These are phyloP conservation scores for Halcyon badia DNA, from an alignment of 2,797 vertebrate genomes.

Conservation along the genomic window DNA sequence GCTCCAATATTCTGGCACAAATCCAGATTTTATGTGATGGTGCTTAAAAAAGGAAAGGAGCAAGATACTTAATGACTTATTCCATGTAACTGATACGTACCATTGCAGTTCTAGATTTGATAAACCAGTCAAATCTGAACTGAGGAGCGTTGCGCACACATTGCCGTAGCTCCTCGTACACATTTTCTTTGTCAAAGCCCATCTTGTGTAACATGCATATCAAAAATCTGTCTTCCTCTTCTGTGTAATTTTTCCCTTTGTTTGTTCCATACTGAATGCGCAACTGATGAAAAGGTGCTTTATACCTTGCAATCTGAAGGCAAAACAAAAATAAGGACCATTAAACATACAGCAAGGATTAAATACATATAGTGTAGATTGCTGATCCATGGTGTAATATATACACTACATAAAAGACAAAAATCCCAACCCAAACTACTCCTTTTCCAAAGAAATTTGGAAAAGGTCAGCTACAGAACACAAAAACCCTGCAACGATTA, in stretches of 20 bases:
- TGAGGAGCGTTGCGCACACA: conserved; percentile 90
- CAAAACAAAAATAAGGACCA: neutral
- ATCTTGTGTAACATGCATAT: conserved; percentile 93
- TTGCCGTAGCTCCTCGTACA: conserved; percentile 90
- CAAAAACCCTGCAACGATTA: conserved; percentile 59
- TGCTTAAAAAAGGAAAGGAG: neutral
- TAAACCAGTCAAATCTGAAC: conserved; percentile 92
- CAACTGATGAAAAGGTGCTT: conserved; percentile 90
- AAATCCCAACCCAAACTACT: neutral
- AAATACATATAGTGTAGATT: neutral
- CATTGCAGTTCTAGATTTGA: conserved; percentile 91
- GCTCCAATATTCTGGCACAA: neutral
- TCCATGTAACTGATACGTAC: conserved; percentile 67
- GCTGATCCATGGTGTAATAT: neutral
- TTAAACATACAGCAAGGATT: neutral
- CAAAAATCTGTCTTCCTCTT: conserved; percentile 90
- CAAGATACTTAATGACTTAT: too few relatives aligned
- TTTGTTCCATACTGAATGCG: conserved; percentile 91
- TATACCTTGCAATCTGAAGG: conserved; percentile 88
- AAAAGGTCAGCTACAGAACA: neutral
- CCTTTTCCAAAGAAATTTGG: neutral
- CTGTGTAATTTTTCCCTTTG: conserved; percentile 92
- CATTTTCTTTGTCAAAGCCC: conserved; percentile 91
- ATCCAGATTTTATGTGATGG: neutral
- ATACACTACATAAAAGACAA: neutral